phyloP scores from a whole-genome alignment of 2,888 invertebrate species.

The Drosophila barbarae region DNA sequence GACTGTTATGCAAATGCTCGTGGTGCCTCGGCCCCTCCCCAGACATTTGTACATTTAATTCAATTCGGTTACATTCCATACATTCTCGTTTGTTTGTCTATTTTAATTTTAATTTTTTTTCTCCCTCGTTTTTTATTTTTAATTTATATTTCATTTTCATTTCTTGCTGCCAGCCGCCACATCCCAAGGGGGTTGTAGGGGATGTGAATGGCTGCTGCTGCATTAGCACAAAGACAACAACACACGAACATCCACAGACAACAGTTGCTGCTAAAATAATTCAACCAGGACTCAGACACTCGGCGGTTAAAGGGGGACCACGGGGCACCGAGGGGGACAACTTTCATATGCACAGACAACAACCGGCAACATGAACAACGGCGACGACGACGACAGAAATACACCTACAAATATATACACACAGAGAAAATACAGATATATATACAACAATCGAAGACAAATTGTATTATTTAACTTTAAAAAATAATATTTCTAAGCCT shows the following conservation, averaged over 20 bases:
- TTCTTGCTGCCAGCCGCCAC: constrained; percentile 47
- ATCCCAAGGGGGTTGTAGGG: constrained; percentile 48
- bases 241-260: constrained; percentile 27
- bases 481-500: no score
- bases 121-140: constrained; percentile 35
- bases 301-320: not conserved
- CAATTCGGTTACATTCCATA: constrained; percentile 66
- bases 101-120: constrained; percentile 19
- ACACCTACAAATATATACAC: constrained; percentile 13
- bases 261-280: constrained; percentile 46
- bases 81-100: constrained; percentile 31
- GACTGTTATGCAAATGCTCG: constrained; percentile 5
- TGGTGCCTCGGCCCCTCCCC: constrained; percentile 4
- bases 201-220: constrained; percentile 53
- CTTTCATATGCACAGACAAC: constrained; percentile 52
- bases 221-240: constrained; percentile 42
- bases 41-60: constrained; percentile 51
- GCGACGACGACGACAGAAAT: not conserved
- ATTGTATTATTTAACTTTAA: no score
- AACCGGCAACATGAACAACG: constrained; percentile 36
- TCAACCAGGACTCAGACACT: constrained; percentile 32
- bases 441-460: no score
- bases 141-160: constrained; percentile 67
- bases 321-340: constrained; percentile 24
- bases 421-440: not conserved